Evolutionary conservation across 2,113 vertebrate genomes (phyloP).

Genomic region (Euleptes europaea): DNA sequence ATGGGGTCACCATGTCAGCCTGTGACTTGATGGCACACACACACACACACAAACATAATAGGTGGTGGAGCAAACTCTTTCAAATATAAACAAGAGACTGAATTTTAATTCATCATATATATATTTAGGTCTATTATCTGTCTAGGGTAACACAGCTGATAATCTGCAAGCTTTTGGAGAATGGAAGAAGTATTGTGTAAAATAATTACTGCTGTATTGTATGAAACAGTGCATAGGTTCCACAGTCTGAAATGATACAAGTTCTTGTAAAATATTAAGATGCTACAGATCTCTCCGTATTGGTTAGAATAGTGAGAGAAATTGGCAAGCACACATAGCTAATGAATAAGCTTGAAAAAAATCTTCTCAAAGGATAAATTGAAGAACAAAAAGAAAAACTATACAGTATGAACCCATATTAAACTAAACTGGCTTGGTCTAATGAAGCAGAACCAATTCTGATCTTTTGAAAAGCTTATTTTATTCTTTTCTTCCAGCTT

Average conservation of each 20-base stretch:
- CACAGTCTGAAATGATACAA: not conserved
- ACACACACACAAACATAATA: not conserved
- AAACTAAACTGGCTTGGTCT: conserved; percentile 46
- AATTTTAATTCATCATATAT: not conserved
- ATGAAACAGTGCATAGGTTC: not conserved
- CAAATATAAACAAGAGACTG: not conserved
- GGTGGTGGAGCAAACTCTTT: not conserved
- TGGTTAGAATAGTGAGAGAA: not conserved
- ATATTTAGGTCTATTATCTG: not conserved
- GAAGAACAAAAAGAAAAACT: conserved; percentile 49
- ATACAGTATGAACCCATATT: conserved; percentile 56
- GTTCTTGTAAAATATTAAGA: not conserved
- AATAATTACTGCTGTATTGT: not conserved
- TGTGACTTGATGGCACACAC: too few relatives aligned
- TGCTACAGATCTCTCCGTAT: not conserved
- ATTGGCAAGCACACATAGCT: not conserved
- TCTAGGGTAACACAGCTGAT: not conserved
- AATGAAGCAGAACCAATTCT: conserved; percentile 41
- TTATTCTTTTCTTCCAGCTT: conserved; percentile 43
- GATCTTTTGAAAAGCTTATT: conserved; percentile 57
- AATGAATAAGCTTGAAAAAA: conserved; percentile 6
- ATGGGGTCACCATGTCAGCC: too few relatives aligned
- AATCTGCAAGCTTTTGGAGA: not conserved
- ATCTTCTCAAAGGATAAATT: conserved; percentile 36
- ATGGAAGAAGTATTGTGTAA: not conserved